Conservation (phyloP, 1,140 invertebrate genomes). For the Pristionchus pacificus region DNA sequence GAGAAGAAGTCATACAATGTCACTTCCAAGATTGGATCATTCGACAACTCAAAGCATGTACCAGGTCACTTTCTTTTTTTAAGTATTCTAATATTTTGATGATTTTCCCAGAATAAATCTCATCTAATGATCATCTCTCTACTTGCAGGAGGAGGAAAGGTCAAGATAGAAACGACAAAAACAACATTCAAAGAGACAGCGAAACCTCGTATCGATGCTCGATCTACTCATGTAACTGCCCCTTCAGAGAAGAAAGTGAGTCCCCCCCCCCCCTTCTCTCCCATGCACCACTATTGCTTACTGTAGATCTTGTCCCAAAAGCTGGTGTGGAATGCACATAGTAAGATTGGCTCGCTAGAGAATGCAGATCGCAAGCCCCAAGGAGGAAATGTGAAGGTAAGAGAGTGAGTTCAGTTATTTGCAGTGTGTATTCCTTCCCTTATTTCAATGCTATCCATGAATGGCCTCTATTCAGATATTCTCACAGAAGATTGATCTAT, state of each 20-base stretch:
- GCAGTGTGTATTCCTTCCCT: no score
- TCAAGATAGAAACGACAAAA: neutral
- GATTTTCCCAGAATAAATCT: no score
- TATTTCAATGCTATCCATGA: no score
- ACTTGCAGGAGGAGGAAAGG: neutral
- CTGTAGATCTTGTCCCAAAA: neutral
- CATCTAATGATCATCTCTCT: no score
- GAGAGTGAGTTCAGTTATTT: no score
- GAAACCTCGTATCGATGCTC: neutral
- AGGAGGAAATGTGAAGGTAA: conserved; percentile 34
- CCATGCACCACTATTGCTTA: no score
- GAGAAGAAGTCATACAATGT: neutral
- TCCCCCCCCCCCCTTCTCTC: neutral
- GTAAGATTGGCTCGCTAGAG: conserved; percentile 78
- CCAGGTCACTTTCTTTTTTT: neutral
- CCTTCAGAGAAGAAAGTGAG: neutral
- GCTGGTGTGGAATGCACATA: neutral
- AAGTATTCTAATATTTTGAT: neutral
- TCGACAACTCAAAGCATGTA: neutral
- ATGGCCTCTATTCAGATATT: no score
- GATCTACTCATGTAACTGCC: neutral
- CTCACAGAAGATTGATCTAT: conserved; percentile 2
- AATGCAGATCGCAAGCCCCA: conserved; percentile 79
- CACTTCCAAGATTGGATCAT: neutral
- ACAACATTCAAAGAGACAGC: neutral